Evolutionary conservation across 2,797 vertebrate genomes (phyloP).

Genomic region (Phoeniculus purpureus): DNA sequence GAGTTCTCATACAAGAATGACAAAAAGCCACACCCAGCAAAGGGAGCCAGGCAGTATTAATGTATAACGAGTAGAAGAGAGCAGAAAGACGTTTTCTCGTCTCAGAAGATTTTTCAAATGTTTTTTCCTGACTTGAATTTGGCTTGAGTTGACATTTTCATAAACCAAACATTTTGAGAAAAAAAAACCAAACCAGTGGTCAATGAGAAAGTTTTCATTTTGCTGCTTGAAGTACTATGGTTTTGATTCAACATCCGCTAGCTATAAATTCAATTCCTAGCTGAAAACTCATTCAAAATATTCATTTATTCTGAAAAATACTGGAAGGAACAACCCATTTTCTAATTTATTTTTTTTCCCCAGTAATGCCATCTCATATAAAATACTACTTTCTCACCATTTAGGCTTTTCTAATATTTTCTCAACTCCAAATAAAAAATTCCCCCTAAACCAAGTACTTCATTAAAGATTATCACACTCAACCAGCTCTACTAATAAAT

Average conservation of each 20-base stretch:
- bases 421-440: background rate
- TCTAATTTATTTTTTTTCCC: background rate
- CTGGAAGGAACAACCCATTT: background rate
- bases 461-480: background rate
- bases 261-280: background rate
- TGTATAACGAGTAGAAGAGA: conserved; percentile 5
- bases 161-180: background rate
- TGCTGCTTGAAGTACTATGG: background rate
- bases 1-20: conserved; percentile 5
- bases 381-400: background rate
- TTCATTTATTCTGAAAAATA: background rate
- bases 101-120: conserved; percentile 42
- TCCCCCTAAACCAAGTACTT: background rate
- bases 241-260: background rate
- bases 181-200: background rate
- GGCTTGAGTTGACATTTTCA: background rate
- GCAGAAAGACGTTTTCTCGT: conserved; percentile 21
- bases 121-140: conserved; percentile 11
- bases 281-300: background rate
- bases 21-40: conserved; percentile 23
- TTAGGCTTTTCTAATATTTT: background rate
- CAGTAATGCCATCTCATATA: background rate
- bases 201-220: background rate
- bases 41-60: conserved; percentile 27
- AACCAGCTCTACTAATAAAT: background rate